A percentile compares a stretch with the other conserved stretches of the same genome.
Evolutionary conservation across 2,113 vertebrate species (phyloP).

Genomic region (Todiramphus saurophagus): DNA sequence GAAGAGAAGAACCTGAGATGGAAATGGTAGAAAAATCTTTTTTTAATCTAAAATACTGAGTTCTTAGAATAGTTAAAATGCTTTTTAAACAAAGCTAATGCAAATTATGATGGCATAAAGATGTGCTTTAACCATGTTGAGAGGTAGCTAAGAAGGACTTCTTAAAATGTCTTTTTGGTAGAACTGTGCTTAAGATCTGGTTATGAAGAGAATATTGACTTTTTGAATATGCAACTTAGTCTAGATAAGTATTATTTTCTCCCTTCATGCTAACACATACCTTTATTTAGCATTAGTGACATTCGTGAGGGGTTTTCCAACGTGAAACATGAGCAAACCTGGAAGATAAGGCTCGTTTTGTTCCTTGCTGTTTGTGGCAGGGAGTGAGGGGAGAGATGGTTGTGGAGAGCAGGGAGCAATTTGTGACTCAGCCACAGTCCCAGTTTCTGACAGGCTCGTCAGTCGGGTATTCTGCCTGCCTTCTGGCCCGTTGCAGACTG

Average conservation of each 20-base stretch:
- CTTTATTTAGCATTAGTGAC: constrained; percentile 75
- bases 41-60: constrained; percentile 47
- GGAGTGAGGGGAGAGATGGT: neutral
- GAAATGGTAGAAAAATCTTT: constrained; percentile 54
- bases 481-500: neutral
- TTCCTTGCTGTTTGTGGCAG: neutral
- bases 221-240: constrained; percentile 81
- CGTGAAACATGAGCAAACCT: constrained; percentile 1
- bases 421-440: neutral
- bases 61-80: constrained; percentile 57
- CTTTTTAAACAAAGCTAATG: constrained; percentile 60
- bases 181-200: constrained; percentile 72
- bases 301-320: constrained; percentile 66
- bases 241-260: constrained; percentile 77
- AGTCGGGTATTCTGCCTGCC: neutral
- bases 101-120: constrained; percentile 65
- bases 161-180: constrained; percentile 68
- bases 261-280: constrained; percentile 69
- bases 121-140: constrained; percentile 34
- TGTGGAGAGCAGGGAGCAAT: neutral
- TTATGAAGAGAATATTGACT: constrained; percentile 70
- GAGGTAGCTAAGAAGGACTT: constrained; percentile 45
- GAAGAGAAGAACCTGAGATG: constrained; percentile 54
- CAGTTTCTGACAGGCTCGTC: neutral
- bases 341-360: constrained; percentile 45